Percentiles rank a stretch among this genome's conserved stretches.
Evolutionary conservation across 2,797 vertebrate genomes (phyloP).

Genomic region (Paedocypris micromegethes): DNA sequence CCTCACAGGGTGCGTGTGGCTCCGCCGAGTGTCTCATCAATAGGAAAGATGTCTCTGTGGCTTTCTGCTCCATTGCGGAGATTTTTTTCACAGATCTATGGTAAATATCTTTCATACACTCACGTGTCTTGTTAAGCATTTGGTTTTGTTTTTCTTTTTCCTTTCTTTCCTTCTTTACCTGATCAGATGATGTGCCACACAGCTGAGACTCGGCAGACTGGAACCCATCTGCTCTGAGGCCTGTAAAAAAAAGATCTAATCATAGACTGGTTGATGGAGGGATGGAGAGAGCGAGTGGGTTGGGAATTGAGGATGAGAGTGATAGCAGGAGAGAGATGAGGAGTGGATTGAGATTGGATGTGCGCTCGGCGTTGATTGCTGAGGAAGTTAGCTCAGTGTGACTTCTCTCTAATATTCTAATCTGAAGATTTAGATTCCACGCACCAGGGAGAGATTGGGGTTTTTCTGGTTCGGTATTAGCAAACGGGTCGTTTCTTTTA

Average conservation of each 20-base stretch:
- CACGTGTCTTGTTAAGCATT: not conserved
- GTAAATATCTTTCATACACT: constrained; percentile 53
- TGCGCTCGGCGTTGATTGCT: constrained; percentile 11
- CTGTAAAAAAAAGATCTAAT: constrained; percentile 29
- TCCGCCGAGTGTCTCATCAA: constrained; percentile 17
- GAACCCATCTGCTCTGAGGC: constrained; percentile 32
- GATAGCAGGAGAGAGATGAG: constrained; percentile 15
- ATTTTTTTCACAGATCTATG: constrained; percentile 81
- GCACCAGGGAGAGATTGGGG: constrained; percentile 12
- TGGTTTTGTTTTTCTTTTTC: not conserved
- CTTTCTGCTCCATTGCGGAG: constrained; percentile 77
- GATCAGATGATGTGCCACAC: constrained; percentile 1
- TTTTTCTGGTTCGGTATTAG: constrained; percentile 7
- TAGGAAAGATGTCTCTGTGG: constrained; percentile 69
- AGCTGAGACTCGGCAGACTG: constrained; percentile 20
- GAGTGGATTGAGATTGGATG: constrained; percentile 2
- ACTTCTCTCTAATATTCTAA: constrained; percentile 5
- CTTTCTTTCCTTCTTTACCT: constrained; percentile 5
- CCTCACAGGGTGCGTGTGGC: constrained; percentile 50
- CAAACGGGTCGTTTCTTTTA: not conserved
- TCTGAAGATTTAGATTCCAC: constrained; percentile 12
- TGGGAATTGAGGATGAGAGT: constrained; percentile 10
- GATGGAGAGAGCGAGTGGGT: constrained; percentile 9
- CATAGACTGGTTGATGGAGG: constrained; percentile 22
- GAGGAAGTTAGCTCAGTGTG: not conserved